These are phyloP conservation scores for Oncorhynchus keta DNA, from an alignment of 2,113 vertebrate species.

Conservation along the genomic window DNA sequence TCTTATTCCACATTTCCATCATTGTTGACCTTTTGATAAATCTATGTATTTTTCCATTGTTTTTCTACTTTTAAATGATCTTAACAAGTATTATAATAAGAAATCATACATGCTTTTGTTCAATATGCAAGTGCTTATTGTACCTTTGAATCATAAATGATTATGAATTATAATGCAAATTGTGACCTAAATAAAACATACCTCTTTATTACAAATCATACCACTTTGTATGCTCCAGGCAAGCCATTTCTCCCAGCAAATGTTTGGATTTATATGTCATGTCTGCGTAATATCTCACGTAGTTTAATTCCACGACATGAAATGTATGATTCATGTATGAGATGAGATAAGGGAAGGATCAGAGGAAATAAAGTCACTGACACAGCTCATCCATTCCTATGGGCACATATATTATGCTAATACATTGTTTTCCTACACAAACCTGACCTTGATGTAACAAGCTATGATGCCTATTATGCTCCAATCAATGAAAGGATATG, in stretches of 20 bases:
- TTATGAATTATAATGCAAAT: constrained; percentile 1
- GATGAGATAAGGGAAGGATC: constrained; percentile 4
- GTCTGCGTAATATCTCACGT: not conserved
- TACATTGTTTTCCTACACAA: not conserved
- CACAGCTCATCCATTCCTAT: not conserved
- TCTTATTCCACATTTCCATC: not conserved
- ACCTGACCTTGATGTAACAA: not conserved
- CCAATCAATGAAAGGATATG: not conserved
- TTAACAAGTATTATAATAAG: constrained; percentile 1
- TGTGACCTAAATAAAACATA: not conserved
- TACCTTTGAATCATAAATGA: not conserved
- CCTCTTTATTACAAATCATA: not conserved
- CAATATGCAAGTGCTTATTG: not conserved
- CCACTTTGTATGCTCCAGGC: not conserved
- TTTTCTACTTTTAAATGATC: not conserved
- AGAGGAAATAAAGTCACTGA: constrained; percentile 9
- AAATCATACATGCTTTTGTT: not conserved
- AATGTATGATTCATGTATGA: constrained; percentile 4
- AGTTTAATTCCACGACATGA: not conserved
- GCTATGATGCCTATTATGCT: not conserved
- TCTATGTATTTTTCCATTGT: no score
- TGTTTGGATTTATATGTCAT: constrained; percentile 13
- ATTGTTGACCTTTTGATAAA: constrained; percentile 1
- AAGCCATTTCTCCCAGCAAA: not conserved
- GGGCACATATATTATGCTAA: not conserved